Evolutionary conservation across 2,797 vertebrate genomes (phyloP), one percentile per base, ranked within the genome.

Genomic region (Muscicapa comitata): DNA sequence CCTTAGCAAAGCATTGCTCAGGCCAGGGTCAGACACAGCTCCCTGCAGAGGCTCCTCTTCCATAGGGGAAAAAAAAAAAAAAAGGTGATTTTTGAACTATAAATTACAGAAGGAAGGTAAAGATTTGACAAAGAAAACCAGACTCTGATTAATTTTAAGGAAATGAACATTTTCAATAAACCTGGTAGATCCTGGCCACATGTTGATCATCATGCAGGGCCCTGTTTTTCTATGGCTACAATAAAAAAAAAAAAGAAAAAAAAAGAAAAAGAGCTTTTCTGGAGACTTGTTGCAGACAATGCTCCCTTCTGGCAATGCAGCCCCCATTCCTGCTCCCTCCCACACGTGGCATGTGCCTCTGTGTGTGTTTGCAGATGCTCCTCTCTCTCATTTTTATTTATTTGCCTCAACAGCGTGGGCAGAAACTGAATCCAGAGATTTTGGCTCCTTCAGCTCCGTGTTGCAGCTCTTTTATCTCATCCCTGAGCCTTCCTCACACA

Each of bases 361-460:
- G 59, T 75, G 82, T 53, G 55, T 72, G 76, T 84, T 48, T 91
- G 90, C 91, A 95, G 78, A 94, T 40, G 73, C 62, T 62, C 38
- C 40, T 77, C 79, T 91, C 87, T 24, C 78, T 5, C 37, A 58
- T 74, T 86, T 80, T 28, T 70, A 74, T 80, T 92, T 92, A 50
- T 71, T 83, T 88, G 55, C 61, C 84, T 93, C 86, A 90, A 51
- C 33, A 75, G 90, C 9, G 73, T 88, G 90, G 91, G 90, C 85
- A 83, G 79, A 75, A 90, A 78, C 42, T 7, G 57, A 90, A 95
- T 67, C 74, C 77, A 89, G 86, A 89, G 77, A 85, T 54, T 82
- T 79, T 93, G 91, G 86, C 94, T 95, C 53, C 90, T 80, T 67
- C 2, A 45, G 40, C 51, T 88, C 73, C 20, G 33, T 31, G 47